Base-by-base conservation (phyloP, 2,113 vertebrate genomes). In the Heteronetta atricapilla region DNA sequence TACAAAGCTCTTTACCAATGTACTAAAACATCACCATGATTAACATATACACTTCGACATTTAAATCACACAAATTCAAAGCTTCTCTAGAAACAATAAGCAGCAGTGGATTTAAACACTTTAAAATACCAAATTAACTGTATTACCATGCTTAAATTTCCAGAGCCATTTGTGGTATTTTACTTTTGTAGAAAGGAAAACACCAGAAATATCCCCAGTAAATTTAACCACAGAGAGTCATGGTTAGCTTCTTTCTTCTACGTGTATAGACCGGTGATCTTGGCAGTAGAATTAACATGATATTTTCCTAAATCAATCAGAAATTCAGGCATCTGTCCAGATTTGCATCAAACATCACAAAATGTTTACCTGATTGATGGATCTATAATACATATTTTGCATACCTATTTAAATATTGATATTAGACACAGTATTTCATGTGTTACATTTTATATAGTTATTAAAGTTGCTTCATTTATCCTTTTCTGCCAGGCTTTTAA, bases 401-500 rank as follows among this genome's bases (percentile, higher is more conserved):
- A n/a, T 36, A 53, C 19, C n/a, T 52, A 68, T 63, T 88, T 52
- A 84, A 92, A 95, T 21, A 88, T 81, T 62, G 56, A 36, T 48
- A 40, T 80, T n/a, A 31, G 6, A 23, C 26, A 36, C 48, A 20
- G 12, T 20, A 50, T 76, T 70, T 56, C 48, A 72, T 31, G 5
- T 63, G 42, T 25, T 68, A 69, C 29, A 40, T 62, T 75, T 82
- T 34, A 56, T 55, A 26, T 4, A 69, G n/a, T 34, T 78, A 86
- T 63, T 88, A 63, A 34, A 34, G 33, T 46, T 59, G 29, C 40
- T 86, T 86, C 64, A 40, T 59, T 56, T 55, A 31, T 63, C 60
- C 62, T 76, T 88, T 95, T 74, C 86, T 78, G 56, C 29, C 52
- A 64, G 36, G 68, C 11, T 95, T 88, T 90, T 92, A 72, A 84